Conservation (phyloP, 2,888 invertebrate species). For the Mechanitis messenoides region DNA sequence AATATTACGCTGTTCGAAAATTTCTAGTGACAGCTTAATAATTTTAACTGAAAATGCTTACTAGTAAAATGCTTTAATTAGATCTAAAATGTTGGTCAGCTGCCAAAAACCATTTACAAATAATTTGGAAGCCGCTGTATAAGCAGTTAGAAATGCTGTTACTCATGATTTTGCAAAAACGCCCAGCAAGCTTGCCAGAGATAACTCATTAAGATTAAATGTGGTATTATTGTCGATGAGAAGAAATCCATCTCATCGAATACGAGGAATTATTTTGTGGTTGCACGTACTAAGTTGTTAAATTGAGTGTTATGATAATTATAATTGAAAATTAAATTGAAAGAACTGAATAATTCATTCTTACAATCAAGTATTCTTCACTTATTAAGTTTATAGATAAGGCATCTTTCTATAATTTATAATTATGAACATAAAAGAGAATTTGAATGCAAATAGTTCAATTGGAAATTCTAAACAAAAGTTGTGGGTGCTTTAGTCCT, state of each 20-base stretch:
- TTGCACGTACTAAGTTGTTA: not conserved
- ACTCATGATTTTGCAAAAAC: constrained; percentile 6
- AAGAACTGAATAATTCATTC: too few relatives aligned
- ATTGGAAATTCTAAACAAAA: too few relatives aligned
- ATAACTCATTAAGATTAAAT: constrained; percentile 7
- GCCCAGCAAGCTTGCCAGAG: not conserved
- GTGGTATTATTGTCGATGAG: constrained; percentile 6
- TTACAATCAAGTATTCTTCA: too few relatives aligned
- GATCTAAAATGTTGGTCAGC: constrained; percentile 6
- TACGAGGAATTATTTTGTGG: not conserved
- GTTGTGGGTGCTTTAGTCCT: too few relatives aligned
- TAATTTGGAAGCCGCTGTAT: constrained; percentile 4
- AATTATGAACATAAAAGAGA: too few relatives aligned
- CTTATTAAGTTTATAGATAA: too few relatives aligned
- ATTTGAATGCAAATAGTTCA: too few relatives aligned
- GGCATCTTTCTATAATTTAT: too few relatives aligned
- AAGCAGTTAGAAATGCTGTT: constrained; percentile 5
- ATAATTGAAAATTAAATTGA: too few relatives aligned
- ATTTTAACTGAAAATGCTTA: not conserved
- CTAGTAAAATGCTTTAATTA: not conserved
- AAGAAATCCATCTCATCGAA: not conserved
- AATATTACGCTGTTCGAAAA: not conserved
- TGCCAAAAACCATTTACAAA: constrained; percentile 6
- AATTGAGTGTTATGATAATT: too few relatives aligned
- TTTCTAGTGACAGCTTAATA: not conserved